Evolutionary conservation across 2,888 invertebrate species (phyloP).

Genomic region (Sicus ferrugineus): DNA sequence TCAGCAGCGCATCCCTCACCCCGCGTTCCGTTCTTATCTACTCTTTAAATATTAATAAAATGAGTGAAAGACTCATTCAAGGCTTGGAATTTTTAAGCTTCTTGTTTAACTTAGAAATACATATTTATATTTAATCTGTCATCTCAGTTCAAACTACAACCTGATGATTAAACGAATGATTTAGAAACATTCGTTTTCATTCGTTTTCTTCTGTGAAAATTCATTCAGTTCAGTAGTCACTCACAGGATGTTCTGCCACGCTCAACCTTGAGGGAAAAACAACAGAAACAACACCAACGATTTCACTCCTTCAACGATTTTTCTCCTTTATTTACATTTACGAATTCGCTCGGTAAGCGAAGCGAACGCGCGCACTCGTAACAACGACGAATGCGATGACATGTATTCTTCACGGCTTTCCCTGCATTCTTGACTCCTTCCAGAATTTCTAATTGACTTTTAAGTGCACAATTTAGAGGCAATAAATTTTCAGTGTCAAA

Average conservation of each 20-base stretch:
- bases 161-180: no score
- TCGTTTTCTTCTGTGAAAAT: no score
- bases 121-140: no score
- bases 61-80: neutral
- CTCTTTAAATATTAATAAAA: neutral
- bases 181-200: no score
- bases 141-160: no score
- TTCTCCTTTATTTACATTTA: no score
- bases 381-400: conserved; percentile 3
- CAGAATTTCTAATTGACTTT: conserved; percentile 28
- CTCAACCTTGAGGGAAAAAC: no score
- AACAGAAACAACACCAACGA: neutral
- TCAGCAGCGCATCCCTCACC: neutral
- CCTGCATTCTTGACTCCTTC: neutral
- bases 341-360: neutral
- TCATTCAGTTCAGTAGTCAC: no score
- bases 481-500: conserved; percentile 29
- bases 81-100: no score
- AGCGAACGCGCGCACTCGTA: neutral
- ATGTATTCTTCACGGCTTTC: conserved; percentile 1
- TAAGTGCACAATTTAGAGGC: conserved; percentile 30
- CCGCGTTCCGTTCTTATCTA: neutral
- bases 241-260: no score
- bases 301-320: neutral
- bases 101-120: no score